Evolutionary conservation across 2,888 invertebrate genomes (phyloP).

Genomic region (Leptopterna dolabrata): DNA sequence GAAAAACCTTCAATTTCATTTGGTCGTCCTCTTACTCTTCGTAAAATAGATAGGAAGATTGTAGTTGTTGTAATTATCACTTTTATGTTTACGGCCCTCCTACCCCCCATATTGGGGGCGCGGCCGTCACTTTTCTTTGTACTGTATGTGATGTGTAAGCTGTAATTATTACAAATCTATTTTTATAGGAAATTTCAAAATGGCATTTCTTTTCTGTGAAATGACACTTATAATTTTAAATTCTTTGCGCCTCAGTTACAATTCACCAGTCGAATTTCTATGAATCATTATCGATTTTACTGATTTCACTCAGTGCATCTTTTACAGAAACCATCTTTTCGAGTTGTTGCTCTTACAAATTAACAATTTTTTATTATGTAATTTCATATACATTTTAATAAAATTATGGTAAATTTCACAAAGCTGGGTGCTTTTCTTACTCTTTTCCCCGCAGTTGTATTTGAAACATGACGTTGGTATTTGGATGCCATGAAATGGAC

Average conservation of each 20-base stretch:
- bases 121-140: constrained; percentile 59
- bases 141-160: constrained; percentile 62
- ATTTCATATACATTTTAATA: constrained; percentile 49
- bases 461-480: no score
- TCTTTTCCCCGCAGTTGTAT: no score
- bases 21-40: not conserved
- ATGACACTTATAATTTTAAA: not conserved
- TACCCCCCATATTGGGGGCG: constrained; percentile 60
- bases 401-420: constrained; percentile 21
- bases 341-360: constrained; percentile 29
- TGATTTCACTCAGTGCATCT: not conserved
- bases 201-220: constrained; percentile 14
- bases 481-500: no score
- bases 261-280: not conserved
- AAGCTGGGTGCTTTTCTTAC: not conserved
- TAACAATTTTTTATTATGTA: constrained; percentile 48
- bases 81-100: constrained; percentile 43
- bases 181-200: constrained; percentile 61
- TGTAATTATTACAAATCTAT: constrained; percentile 62
- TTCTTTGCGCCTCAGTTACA: not conserved
- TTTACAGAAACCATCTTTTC: constrained; percentile 2
- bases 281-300: not conserved
- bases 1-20: not conserved
- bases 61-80: constrained; percentile 58
- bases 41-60: constrained; percentile 27